These are phyloP conservation scores for Lucinisca nassula DNA, from an alignment of 2,888 invertebrate species.

Conservation along the genomic window DNA sequence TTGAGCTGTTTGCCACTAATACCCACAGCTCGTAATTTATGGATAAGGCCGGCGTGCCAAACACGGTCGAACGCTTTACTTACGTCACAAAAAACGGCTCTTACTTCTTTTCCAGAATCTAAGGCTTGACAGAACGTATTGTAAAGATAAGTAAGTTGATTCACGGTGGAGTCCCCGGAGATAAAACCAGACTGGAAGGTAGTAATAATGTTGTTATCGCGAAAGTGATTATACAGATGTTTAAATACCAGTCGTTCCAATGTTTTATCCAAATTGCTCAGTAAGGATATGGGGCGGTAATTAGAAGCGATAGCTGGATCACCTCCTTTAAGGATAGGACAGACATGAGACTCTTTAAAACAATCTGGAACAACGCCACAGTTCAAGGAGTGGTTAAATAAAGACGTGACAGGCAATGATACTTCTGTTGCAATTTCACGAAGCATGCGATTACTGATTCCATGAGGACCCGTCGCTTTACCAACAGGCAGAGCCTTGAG, in stretches of 20 bases:
- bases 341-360: neutral
- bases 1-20: neutral
- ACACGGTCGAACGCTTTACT: neutral
- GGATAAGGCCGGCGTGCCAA: slow-evolving; percentile 4
- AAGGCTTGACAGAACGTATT: neutral
- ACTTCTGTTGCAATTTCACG: neutral
- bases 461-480: neutral
- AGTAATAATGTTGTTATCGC: neutral
- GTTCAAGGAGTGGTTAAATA: neutral
- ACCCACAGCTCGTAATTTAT: neutral
- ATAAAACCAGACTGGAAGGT: neutral
- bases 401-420: neutral
- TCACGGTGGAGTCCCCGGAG: neutral
- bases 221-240: neutral
- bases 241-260: slow-evolving; percentile 13
- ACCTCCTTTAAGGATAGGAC: slow-evolving; percentile 1
- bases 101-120: neutral
- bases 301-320: neutral
- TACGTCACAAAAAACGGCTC: too few species aligned
- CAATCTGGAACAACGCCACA: neutral
- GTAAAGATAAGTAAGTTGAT: neutral
- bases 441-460: neutral
- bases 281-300: neutral
- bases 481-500: neutral
- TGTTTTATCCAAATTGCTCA: neutral